Evolutionary conservation across 30 jellyfish, hydroid and myxozoan genomes (phyloP), one percentile per base, ranked within the genome.

Genomic region (Chironex yamaguchii): DNA sequence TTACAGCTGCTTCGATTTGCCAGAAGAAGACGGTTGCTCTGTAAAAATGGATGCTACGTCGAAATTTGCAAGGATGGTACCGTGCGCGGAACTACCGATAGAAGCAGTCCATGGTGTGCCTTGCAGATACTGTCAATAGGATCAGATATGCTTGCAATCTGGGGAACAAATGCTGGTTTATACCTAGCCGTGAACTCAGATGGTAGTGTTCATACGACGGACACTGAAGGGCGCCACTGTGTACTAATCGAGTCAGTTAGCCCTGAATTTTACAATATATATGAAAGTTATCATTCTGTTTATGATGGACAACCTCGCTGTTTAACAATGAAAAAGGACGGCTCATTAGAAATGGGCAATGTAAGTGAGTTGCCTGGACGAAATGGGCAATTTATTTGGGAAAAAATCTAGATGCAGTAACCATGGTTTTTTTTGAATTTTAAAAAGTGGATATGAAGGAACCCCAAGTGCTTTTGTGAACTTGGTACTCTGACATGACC

Each of bases 81-180:
- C 34, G 96, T 94, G 13, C 95, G 84, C 36, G 99, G 96, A 34
- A 94, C 99, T 3, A 76, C 77, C 42, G 97, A 94, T 52, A 69
- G 94, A 2, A 76, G 74, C 20, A 88, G 90, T 50, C 99, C 97
- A 1, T 94, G 67, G 63, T 82, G 96, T 26, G 95, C 90, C 29
- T 74, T 94, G 75, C 99, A 94, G 49, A 95, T 94, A 0, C 71
- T 94, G 91, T 94, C 99, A 0, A 94, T 94, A 32, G 99, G 99
- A 29, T 94, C 99, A 29, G 99, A 94, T 64, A 94, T 94, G 99
- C 82, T 94, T 58, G 99, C 99, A 17, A 68, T 94, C 13, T 94
- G 99, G 99, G 99, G 99, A 24, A 81, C 97, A 28, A 89, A 84
- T 36, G 99, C 99, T 1, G 94, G 97, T 42, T 77, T 82, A 71